These are phyloP conservation scores for Phalacrocorax pelagicus DNA, from an alignment of 2,113 vertebrate species.

Conservation along the genomic window DNA sequence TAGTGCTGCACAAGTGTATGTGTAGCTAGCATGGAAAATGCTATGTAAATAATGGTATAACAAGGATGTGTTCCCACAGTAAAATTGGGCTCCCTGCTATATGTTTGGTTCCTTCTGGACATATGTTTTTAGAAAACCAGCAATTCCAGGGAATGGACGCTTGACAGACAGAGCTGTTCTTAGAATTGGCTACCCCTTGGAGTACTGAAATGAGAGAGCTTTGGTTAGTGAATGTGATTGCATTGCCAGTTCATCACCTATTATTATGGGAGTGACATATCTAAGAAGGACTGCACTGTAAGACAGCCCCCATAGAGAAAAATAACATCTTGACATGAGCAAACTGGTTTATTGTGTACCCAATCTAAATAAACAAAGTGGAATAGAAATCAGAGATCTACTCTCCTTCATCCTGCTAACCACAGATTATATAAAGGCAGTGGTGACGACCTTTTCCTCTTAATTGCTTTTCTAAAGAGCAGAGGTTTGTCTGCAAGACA, in stretches of 20 bases:
- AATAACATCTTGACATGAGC: slow-evolving; percentile 24
- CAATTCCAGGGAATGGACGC: background rate
- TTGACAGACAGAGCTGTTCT: background rate
- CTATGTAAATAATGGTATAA: slow-evolving; percentile 33
- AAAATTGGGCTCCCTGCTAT: slow-evolving; percentile 43
- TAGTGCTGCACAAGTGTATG: background rate
- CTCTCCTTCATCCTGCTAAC: background rate
- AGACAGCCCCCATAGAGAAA: slow-evolving; percentile 8
- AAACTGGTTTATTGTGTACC: background rate
- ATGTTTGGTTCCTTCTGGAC: slow-evolving; percentile 16
- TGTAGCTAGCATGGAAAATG: slow-evolving; percentile 12
- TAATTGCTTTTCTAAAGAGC: background rate
- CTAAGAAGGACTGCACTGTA: background rate
- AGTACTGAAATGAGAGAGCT: slow-evolving; percentile 29
- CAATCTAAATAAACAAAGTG: slow-evolving; percentile 34
- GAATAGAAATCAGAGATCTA: background rate
- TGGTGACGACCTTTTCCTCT: background rate
- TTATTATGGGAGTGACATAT: background rate
- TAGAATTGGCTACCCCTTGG: slow-evolving; percentile 31
- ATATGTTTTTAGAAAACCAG: background rate
- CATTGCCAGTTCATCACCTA: slow-evolving; percentile 35
- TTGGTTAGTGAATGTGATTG: slow-evolving; percentile 20
- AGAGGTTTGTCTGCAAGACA: background rate
- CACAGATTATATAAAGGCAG: background rate
- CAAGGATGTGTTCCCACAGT: background rate